Conservation (phyloP, 2,888 invertebrate species). For the Coenonympha arcania region DNA sequence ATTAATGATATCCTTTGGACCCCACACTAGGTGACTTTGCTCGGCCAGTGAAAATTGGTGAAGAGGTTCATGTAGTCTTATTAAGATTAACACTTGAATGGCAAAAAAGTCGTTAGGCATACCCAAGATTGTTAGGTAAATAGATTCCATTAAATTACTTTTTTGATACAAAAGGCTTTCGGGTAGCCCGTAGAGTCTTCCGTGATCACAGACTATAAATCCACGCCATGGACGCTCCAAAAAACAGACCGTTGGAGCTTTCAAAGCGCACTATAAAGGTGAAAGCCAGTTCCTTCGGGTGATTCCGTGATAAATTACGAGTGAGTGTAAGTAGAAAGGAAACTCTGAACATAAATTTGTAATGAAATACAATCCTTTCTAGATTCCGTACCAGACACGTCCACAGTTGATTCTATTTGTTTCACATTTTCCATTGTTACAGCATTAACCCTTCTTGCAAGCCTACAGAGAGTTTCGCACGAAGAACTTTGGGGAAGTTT, state of each 20-base stretch:
- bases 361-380: conserved; percentile 14
- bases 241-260: neutral
- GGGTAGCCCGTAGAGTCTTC: neutral
- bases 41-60: no score
- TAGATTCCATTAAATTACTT: no score
- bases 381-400: neutral
- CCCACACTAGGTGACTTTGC: no score
- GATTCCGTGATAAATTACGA: conserved; percentile 15
- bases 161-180: no score
- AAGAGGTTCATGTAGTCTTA: no score
- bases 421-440: conserved; percentile 1
- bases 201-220: neutral
- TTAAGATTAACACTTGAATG: no score
- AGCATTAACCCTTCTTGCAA: neutral
- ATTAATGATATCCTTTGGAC: no score
- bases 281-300: conserved; percentile 3
- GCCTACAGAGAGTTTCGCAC: neutral
- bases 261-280: neutral
- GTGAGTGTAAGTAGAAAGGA: conserved; percentile 8
- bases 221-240: neutral
- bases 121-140: no score
- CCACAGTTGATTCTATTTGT: neutral
- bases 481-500: neutral
- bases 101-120: no score
- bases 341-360: conserved; percentile 11